Evolutionary conservation across 92 coral and sea anemone genomes (phyloP).

Genomic region (Ricordea florida): DNA sequence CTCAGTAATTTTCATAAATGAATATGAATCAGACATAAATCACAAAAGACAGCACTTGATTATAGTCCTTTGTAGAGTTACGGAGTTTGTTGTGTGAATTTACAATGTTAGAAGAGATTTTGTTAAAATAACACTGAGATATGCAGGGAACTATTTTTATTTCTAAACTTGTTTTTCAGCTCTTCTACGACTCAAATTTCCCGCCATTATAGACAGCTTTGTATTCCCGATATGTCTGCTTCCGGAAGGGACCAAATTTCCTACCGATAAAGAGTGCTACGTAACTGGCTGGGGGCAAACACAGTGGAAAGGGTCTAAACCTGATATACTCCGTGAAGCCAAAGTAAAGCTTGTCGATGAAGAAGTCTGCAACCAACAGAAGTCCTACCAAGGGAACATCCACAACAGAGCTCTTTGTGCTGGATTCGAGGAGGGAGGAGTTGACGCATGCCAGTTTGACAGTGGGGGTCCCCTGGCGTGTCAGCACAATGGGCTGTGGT

Average conservation of each 20-base stretch:
- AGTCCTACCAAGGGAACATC: conserved; percentile 68
- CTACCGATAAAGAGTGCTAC: conserved; percentile 76
- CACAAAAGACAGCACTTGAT: too few relatives aligned
- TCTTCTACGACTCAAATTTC: conserved; percentile 55
- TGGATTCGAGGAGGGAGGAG: conserved; percentile 89
- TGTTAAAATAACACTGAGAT: not conserved
- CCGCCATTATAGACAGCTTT: conserved; percentile 69
- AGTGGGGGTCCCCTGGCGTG: conserved; percentile 95
- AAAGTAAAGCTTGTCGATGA: conserved; percentile 68
- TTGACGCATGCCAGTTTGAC: conserved; percentile 88
- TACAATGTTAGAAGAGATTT: too few relatives aligned
- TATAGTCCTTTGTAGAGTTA: too few relatives aligned
- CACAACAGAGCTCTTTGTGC: conserved; percentile 78
- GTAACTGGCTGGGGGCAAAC: conserved; percentile 94
- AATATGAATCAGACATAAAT: too few relatives aligned
- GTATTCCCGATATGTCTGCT: conserved; percentile 84
- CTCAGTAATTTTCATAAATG: too few relatives aligned
- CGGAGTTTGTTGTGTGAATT: too few relatives aligned
- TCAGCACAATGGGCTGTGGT: conserved; percentile 80
- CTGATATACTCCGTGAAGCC: conserved; percentile 73
- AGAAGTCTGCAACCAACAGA: conserved; percentile 65
- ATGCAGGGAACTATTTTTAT: too few relatives aligned
- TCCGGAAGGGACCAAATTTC: conserved; percentile 56
- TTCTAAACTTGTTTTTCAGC: conserved; percentile 46
- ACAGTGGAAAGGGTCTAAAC: conserved; percentile 72